Conservation (phyloP, 2,113 vertebrate species). For the Lepisosteus oculatus region DNA sequence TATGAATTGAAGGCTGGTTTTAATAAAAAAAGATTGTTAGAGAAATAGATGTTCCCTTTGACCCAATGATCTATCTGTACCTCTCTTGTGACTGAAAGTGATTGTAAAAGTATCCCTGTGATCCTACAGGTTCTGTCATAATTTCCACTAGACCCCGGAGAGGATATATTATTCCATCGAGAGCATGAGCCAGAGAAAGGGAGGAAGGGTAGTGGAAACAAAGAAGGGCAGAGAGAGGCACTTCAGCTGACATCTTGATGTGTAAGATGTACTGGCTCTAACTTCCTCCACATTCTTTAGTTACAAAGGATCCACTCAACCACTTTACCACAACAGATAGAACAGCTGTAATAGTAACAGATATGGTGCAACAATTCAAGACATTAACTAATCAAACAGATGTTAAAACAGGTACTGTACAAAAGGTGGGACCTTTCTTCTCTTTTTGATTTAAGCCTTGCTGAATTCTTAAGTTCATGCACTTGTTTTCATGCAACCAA, state of each 20-base stretch:
- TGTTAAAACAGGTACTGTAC: background rate
- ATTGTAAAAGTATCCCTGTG: conserved; percentile 44
- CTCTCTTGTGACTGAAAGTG: conserved; percentile 50
- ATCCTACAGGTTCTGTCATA: conserved; percentile 44
- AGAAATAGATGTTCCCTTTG: conserved; percentile 40
- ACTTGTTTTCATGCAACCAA: too few species aligned
- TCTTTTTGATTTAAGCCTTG: background rate
- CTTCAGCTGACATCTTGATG: conserved; percentile 10
- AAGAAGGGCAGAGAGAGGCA: background rate
- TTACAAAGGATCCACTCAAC: conserved; percentile 8
- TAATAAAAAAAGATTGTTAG: conserved; percentile 35
- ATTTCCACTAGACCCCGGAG: conserved; percentile 38
- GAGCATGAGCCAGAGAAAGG: conserved; percentile 7
- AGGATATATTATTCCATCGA: background rate
- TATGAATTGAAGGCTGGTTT: conserved; percentile 46
- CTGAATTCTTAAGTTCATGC: background rate
- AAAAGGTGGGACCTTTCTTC: background rate
- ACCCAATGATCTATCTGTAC: conserved; percentile 35
- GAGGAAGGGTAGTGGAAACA: conserved; percentile 3
- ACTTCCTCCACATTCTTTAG: conserved; percentile 16
- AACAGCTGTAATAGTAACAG: too few species aligned
- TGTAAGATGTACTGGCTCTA: conserved; percentile 1
- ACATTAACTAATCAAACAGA: background rate
- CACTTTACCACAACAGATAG: background rate
- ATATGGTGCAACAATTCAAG: background rate